Base-by-base conservation (phyloP, 1,140 invertebrate species). In the Wiebesia pumilae region DNA sequence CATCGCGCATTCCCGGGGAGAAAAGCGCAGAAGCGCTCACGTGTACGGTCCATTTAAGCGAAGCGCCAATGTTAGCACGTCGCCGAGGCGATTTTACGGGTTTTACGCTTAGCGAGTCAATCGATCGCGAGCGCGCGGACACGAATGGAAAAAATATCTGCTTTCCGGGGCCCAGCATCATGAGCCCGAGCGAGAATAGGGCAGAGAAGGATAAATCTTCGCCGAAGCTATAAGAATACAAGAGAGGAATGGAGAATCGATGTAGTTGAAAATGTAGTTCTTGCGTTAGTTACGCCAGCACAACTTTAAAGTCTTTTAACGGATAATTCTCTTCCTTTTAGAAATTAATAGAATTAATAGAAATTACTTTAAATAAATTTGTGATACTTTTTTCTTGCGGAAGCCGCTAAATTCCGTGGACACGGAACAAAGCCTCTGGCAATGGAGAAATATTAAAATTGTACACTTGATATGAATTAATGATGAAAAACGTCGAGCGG, bases 41-140 rank as follows among this genome's bases (percentile, higher is more conserved):
- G 40, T n/a, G 40, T n/a, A 47, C 83, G 83, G 40, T 85, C 83
- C 83, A 85, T 85, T 85, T 85, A 62, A 43, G n/a, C 65, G 30
- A 30, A 67, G 43, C 65, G 30, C 43, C 65, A 67, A 43, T 83
- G 82, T 84, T 65, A 62, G 73, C 83, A 78, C 71, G 71, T 84
- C 83, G 71, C 83, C 19, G 35, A 9, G 38, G 69, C 69, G 82
- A 40, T 78, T 77, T 77, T 54, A 75, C 71, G 82, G 47, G 38
- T 47, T 67, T 78, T n/a, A 33, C 83, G 51, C 38, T 67, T 38
- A 80, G 82, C 71, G 54, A 75, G 77, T 85, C 83, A 54, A 85
- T 85, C 77, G 83, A 85, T 85, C 83, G 83, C 58, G 54, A 27
- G 3, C 9, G 21, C 79, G 54, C 51, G 21, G 33, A 30, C 14